Conservation (phyloP, 92 coral and sea anemone species). For the Siderastrea siderea region DNA sequence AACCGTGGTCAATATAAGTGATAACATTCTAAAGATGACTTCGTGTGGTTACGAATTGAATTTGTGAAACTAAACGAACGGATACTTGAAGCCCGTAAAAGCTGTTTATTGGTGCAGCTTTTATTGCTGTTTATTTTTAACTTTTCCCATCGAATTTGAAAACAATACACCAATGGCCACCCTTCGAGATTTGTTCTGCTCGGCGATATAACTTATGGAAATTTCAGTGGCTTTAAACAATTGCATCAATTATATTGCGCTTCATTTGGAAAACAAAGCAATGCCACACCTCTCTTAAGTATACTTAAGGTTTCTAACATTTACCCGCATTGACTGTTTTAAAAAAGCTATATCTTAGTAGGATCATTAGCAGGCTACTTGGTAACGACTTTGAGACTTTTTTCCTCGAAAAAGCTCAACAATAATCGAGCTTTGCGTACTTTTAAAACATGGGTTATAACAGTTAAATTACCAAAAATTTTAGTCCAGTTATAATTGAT, state of each 20-base stretch:
- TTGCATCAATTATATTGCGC: neutral
- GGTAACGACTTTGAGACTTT: too few relatives aligned
- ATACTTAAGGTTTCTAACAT: neutral
- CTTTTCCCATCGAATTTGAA: neutral
- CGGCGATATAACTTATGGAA: constrained; percentile 13
- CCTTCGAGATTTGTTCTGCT: neutral
- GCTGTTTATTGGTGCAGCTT: neutral
- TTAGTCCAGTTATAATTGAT: neutral
- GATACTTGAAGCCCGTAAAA: neutral
- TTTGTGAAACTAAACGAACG: neutral
- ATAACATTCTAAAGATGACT: neutral
- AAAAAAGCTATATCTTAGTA: too few relatives aligned
- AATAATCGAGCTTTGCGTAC: too few relatives aligned
- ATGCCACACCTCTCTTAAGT: neutral
- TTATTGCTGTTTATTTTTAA: neutral
- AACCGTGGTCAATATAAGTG: neutral
- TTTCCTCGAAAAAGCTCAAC: too few relatives aligned
- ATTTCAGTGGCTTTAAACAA: neutral
- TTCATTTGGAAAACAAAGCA: neutral
- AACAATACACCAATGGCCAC: neutral
- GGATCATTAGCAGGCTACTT: too few relatives aligned
- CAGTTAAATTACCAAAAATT: neutral
- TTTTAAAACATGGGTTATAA: neutral
- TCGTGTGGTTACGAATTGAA: neutral
- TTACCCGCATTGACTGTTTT: too few relatives aligned